Evolutionary conservation across 1,140 invertebrate species (phyloP), one percentile per base, ranked within the genome.

Genomic region (Macrosteles quadrilineatus): DNA sequence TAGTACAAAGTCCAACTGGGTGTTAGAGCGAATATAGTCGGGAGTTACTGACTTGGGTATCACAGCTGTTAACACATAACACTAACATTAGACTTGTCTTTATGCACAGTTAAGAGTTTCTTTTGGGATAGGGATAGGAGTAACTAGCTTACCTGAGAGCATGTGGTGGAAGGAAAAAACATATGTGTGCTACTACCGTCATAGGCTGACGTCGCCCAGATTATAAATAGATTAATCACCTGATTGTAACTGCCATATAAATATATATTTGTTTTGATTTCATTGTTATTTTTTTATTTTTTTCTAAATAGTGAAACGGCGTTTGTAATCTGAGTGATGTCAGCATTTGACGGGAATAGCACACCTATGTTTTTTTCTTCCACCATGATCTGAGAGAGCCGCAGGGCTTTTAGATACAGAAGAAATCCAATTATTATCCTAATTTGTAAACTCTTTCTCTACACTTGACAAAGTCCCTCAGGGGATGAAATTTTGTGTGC

Each of bases 41-140:
- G 80, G 79, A 59, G 85, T 85, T 0, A 82, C 80, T 1, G 90
- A 88, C 79, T 91, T 92, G 1, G 91, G 90, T 67, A 93, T 87
- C 17, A 93, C 84, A 67, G 86, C 87, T 88, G 74, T 50, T 79
- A 82, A 73, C 76, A 55, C 63, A 72, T 71, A 68, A 55, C 21
- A 17, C 25, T 19, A 63, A 67, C 12, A 70, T 19, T 59, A 70
- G 40, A 3, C 6, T 57, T 21, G 11, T 50, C 21, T 19, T 23
- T 9, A 50, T 67, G 6, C 14, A 4, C 23, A 55, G 3, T 67
- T 30, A 23, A 19, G 36, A 43, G 17, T 11, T 43, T 43, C 17
- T 17, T 11, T 43, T 17, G 9, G 17, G 17, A 17, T 11, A 11
- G 9, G 36, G 36, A 11, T 17, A 9, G 17, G 17, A 43, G 9